Evolutionary conservation across 1,140 invertebrate genomes (phyloP), one percentile per base, ranked within the genome.

Genomic region (Acromyrmex charruanus): DNA sequence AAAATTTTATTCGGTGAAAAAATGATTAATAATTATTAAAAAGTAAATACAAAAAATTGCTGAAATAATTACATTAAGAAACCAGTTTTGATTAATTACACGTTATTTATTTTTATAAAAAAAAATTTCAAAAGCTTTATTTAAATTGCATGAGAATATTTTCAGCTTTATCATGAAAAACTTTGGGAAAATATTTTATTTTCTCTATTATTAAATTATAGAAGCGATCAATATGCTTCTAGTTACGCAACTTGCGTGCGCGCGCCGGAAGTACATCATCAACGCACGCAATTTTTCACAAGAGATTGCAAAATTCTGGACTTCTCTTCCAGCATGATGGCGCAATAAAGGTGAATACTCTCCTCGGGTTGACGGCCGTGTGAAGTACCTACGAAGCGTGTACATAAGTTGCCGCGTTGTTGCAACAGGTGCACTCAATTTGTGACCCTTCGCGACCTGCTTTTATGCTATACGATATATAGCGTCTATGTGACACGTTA

Each of bases 341-440:
- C 31, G 69, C 80, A 74, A 74, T 84, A 84, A 84, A 84, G 39
- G 55, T 51, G 80, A 84, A 59, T 61, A 74, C 69, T 74, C 77
- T 61, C 51, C 39, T 28, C 58, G 31, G 44, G n/a, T 75, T 84
- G 80, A 84, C 80, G 55, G 44, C 39, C 18, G 80, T 75, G 80
- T 84, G 18, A 84, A 84, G 81, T 69, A 84, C 9, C 58, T 51
- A 31, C 14, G 49, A 71, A 49, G 18, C 25, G 77, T 75, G 82
- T 87, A 69, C 71, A 63, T 74, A 55, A 51, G 53, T 63, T 69
- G 74, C 55, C 72, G 51, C 82, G 77, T 86, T 72, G 77, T 91
- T 66, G 90, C 90, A 91, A 91, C 90, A 91, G 90, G 90, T 91
- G 90, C 79, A 91, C 87, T 91, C 87, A 72, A 91, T 91, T 91